Base-by-base conservation (phyloP, 2,888 invertebrate species). In the Saturnia japonica region DNA sequence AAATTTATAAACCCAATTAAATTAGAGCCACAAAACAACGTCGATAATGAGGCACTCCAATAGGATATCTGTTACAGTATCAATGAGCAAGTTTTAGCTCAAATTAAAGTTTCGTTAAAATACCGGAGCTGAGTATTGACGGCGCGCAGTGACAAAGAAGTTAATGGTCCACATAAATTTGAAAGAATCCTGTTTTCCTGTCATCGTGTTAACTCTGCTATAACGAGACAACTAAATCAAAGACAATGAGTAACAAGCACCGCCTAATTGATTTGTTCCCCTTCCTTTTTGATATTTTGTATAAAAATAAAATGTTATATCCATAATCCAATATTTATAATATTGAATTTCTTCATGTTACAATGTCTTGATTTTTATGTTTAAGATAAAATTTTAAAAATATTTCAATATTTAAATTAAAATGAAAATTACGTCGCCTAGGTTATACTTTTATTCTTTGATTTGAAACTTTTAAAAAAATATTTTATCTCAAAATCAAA, bases 51-150 rank as follows among this genome's bases (percentile, higher is more conserved):
- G 89, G 83, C 84, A 82, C 34, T 88, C 88, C 84, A 83, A 86
- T 85, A 81, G 83, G 76, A 81, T 80, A 78, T 81, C 81, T 83
- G 78, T 79, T 80, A 82, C 82, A 81, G 75, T 78, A 79, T 86
- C 86, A 88, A 87, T 82, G 80, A 82, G 80, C 81, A 76, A 79
- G 80, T 81, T 86, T 86, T 81, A 81, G 82, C 80, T 81, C 85
- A 84, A 88, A 86, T 88, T 87, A 88, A 89, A 86, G 85, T 90
- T 90, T 88, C 91, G 83, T 89, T 89, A 89, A 92, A 89, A 91
- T 90, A 78, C 88, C 85, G 72, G 71, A 73, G 77, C 80, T 79
- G 81, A 80, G 83, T 82, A 81, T 80, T 77, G 77, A 73, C 75
- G 74, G 75, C 72, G 70, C n/a, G n/a, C n/a, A n/a, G 84, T 83